These are phyloP conservation scores for Dusona sp. DNA, from an alignment of 2,888 invertebrate species.

Conservation along the genomic window DNA sequence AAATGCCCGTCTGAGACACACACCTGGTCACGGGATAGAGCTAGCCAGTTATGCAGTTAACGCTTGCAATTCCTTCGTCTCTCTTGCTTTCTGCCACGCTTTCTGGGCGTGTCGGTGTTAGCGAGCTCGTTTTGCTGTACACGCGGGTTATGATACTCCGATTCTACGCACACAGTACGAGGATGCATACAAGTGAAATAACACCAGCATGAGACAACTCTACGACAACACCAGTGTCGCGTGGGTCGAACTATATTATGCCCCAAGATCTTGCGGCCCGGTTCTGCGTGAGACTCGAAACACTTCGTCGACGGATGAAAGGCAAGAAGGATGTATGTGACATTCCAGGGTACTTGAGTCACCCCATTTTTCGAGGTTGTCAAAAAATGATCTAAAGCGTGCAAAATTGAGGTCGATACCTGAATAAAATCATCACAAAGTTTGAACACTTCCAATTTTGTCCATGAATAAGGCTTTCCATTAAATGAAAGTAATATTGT, in stretches of 20 bases:
- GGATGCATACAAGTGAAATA: slow-evolving; percentile 62
- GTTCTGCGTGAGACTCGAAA: slow-evolving; percentile 57
- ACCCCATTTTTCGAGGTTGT: neutral
- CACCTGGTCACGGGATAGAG: slow-evolving; percentile 75
- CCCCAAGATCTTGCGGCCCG: slow-evolving; percentile 73
- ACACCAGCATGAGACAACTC: slow-evolving; percentile 45
- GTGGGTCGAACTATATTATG: slow-evolving; percentile 80
- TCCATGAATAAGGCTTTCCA: neutral
- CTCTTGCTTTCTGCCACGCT: slow-evolving; percentile 52
- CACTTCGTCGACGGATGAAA: slow-evolving; percentile 50
- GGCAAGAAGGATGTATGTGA: slow-evolving; percentile 3
- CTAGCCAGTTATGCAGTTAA: slow-evolving; percentile 62
- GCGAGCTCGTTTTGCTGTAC: slow-evolving; percentile 54
- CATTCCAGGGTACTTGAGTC: slow-evolving; percentile 1
- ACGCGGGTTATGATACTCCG: slow-evolving; percentile 62
- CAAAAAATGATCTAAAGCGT: slow-evolving; percentile 11
- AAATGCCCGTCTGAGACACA: slow-evolving; percentile 72
- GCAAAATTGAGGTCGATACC: neutral
- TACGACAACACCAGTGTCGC: slow-evolving; percentile 68
- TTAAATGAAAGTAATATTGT: neutral
- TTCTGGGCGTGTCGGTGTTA: slow-evolving; percentile 68
- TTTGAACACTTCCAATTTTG: neutral
- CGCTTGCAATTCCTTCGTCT: slow-evolving; percentile 42
- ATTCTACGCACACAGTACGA: slow-evolving; percentile 30
- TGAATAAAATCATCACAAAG: neutral